Evolutionary conservation across 2,797 vertebrate species (phyloP), one percentile per base, ranked within the genome.

Genomic region (Heliangelus exortis): DNA sequence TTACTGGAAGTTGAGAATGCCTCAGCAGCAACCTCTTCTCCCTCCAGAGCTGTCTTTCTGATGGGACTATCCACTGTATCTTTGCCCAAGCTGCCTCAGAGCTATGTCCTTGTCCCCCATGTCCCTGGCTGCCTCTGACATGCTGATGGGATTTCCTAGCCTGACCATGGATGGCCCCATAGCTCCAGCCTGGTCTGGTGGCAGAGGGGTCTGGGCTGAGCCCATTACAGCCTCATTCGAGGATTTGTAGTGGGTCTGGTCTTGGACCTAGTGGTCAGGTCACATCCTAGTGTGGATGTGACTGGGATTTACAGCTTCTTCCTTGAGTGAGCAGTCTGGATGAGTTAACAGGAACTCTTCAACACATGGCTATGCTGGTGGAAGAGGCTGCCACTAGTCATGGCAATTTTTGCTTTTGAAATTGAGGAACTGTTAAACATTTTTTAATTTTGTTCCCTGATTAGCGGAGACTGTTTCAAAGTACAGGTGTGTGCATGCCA

Each of bases 231-330:
- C 6, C 16, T 31, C 43, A 9, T 43, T 15, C 33, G 76, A 31
- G 1, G 22, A 6, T 53, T 6, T 0, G 0, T 23, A 25, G 11
- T 6, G 12, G 7, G 4, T 73, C 47, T 71, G 20, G 19, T 45
- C 39, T 65, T 73, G 29, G 9, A 5, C 7, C 45, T 76, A 41
- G 39, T 41, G 39, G 39, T 41, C 39, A 41, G 13, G 39, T 41
- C 13, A 41, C 39, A 41, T 41, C 17, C 55, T 17, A 6, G 15
- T 34, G 26, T 17, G 28, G 15, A 36, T 9, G 8, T 28, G 51
- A 15, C 22, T 54, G 28, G 15, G 28, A 31, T 36, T 19, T 58
- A 9, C 2, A 2, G 58, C 39, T 81, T 29, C 13, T 63, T 84
- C 19, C 48, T 50, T 6, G n/a, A 21, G 19, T 17, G 5, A 47